Base-by-base conservation (phyloP, 2,888 invertebrate species). In the Drosophila subquinaria region DNA sequence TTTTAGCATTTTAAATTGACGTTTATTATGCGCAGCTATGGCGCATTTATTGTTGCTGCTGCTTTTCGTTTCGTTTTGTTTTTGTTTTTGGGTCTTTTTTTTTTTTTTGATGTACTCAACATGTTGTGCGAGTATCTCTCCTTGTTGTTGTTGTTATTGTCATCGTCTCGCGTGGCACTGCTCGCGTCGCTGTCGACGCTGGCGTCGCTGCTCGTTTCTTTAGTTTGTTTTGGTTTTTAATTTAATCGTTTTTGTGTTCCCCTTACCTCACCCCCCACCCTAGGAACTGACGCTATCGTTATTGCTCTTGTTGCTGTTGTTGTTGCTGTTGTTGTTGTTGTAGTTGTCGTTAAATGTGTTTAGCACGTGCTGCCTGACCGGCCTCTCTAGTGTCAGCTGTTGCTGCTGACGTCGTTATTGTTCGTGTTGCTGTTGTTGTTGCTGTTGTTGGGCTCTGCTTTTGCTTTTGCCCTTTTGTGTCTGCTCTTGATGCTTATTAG, bases 1-100 rank as follows among this genome's bases (percentile, higher is more conserved):
- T 89, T 88, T 89, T 89, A 89, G 85, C 89, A 89, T 85, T 85
- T 89, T 89, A 89, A 89, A 89, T 85, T 89, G 89, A 89, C 85
- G 85, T 89, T 85, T 85, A 89, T 89, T 89, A 85, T 85, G 88
- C 88, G 66, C 66, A 48, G 61, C 51, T 50, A 50, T 50, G 64
- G 75, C 68, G 81, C 78, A 71, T 71, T 79, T 79, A 62, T 64
- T 81, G 60, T 63, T 76, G 72, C 56, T 68, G 59, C 47, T 73
- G 55, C 35, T 51, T 59, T 36, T 62, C 52, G 52, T 40, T 38
- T 38, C 52, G 20, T 27, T 40, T 38, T 15, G 13, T 56, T 20
- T 45, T 68, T 30, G 30, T 30, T 63, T 56, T 73, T 23, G 23
- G 4, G 23, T 23, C 23, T 23, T 51, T 66, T 69, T n/a, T n/a